Evolutionary conservation across 2,797 vertebrate species (phyloP).

Genomic region (Sparidentex hasta): DNA sequence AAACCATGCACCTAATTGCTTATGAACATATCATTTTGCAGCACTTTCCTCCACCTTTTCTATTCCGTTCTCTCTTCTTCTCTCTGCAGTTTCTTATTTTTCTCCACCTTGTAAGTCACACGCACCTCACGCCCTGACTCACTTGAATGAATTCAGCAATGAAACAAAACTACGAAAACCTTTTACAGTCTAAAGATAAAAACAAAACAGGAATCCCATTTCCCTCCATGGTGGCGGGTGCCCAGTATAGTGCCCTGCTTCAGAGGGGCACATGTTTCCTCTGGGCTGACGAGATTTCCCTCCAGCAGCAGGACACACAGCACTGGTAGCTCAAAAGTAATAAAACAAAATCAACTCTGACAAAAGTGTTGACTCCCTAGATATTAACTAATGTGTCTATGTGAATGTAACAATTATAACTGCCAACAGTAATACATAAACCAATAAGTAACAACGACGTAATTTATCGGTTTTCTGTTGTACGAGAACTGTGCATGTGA

Average conservation of each 20-base stretch:
- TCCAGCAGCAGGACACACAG: no score
- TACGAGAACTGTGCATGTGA: not conserved
- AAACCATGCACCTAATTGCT: not conserved
- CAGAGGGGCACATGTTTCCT: not conserved
- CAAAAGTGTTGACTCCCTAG: no score
- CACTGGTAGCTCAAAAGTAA: no score
- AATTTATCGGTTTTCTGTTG: no score
- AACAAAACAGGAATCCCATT: not conserved
- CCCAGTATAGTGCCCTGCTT: not conserved
- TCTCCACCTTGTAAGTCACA: not conserved
- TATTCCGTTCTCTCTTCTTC: not conserved
- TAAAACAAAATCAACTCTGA: no score
- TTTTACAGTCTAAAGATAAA: not conserved
- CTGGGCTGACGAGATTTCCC: no score
- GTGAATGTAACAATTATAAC: not conserved
- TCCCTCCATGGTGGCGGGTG: not conserved
- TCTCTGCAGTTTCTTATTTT: not conserved
- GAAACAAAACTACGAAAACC: not conserved
- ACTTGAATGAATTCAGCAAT: not conserved
- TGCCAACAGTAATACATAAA: not conserved
- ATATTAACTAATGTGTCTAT: no score
- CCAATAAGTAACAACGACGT: no score
- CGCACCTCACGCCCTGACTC: not conserved
- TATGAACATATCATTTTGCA: not conserved
- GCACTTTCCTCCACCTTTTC: not conserved